Evolutionary conservation across 2,113 vertebrate species (phyloP), one percentile per base, ranked within the genome.

Genomic region (Melospiza georgiana): DNA sequence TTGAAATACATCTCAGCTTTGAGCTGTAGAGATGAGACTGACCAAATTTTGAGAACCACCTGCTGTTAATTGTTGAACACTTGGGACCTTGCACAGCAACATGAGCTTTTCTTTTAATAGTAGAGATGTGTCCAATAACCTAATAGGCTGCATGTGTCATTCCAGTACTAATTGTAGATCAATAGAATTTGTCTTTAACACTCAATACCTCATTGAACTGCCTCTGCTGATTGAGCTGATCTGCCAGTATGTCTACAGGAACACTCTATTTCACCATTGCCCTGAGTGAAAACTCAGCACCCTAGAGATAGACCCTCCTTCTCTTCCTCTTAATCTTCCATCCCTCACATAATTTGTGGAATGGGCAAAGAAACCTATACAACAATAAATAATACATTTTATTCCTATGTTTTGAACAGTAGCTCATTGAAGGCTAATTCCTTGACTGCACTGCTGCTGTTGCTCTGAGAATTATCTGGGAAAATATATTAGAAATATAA

Each of bases 161-260:
- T 61, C 51, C 66, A 58, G 37, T 65, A 49, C 82, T 93, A 91
- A 78, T 90, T 90, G 51, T 24, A 76, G 65, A 94, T 93, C 85
- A 67, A 90, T 91, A 55, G 54, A 81, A 44, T 71, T 81, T 91
- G 68, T 43, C 78, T 95, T 71, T 84, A 84, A 48, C 57, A 41
- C 15, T 87, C 85, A 82, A 69, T 94, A 69, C 9, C 39, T 33
- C 48, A 15, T 69, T 71, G 82, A 62, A 12, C 69, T 68, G 61
- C 80, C 52, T 67, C 39, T 87, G 67, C 25, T 79, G 37, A 37
- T 37, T 37, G 37, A 37, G 10, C 37, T 37, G 43, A 58, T 61
- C 33, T 72, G 27, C 77, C 93, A 87, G n/a, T 79, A 69, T 1
- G 1, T 80, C 87, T 35, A 30, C 72, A 61, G 63, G 67, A 91